A percentile compares a stretch with the other conserved stretches of the same genome.
Conservation (phyloP, 2,888 invertebrate species). For the Leptinotarsa tumamoca region DNA sequence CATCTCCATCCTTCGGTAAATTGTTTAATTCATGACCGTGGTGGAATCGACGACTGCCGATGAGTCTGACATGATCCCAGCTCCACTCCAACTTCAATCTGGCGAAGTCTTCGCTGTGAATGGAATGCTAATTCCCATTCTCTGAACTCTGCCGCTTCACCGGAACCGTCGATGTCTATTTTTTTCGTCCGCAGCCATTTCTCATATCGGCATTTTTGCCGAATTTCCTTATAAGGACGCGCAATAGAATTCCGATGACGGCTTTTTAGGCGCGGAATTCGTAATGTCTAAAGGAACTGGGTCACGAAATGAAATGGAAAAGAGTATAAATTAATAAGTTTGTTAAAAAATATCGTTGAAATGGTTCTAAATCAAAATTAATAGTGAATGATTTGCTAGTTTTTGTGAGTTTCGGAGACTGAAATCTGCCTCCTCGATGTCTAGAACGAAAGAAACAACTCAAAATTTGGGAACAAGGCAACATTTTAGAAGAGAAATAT, state of each 20-base stretch:
- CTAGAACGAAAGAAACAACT: no score
- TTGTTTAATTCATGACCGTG: constrained; percentile 48
- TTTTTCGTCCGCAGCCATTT: constrained; percentile 47
- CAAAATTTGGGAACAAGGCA: no score
- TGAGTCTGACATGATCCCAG: constrained; percentile 49
- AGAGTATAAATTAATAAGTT: not conserved
- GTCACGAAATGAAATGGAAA: not conserved
- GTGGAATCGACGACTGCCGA: constrained; percentile 52
- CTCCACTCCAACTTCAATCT: constrained; percentile 60
- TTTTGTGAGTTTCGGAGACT: no score
- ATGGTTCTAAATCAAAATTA: no score
- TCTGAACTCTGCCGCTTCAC: constrained; percentile 60
- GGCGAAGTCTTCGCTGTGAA: constrained; percentile 59
- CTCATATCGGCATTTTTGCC: constrained; percentile 36
- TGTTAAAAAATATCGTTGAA: not conserved
- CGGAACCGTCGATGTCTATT: constrained; percentile 55
- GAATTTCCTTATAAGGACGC: constrained; percentile 21
- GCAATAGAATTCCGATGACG: not conserved
- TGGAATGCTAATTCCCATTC: constrained; percentile 62
- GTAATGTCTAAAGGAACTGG: not conserved
- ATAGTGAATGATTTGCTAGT: no score
- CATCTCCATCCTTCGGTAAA: constrained; percentile 17
- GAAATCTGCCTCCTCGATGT: no score
- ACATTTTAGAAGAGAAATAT: no score
- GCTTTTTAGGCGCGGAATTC: not conserved